Evolutionary conservation across 2,797 vertebrate species (phyloP).

Genomic region (Pseudochaenichthys georgianus): DNA sequence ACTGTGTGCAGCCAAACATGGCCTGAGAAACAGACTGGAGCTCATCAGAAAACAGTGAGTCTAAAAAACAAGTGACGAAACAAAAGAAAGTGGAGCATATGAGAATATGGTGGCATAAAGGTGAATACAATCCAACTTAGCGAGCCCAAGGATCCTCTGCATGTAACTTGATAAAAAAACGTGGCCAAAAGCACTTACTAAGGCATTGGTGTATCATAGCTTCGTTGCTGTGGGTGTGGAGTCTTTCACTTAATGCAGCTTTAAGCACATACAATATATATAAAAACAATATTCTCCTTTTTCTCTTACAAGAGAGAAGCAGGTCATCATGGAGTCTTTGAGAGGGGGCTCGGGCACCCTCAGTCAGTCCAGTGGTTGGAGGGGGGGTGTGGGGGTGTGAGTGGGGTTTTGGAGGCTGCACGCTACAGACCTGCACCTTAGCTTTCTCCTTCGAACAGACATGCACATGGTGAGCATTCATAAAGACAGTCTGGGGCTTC

Average conservation of each 20-base stretch:
- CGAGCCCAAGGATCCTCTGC: background rate
- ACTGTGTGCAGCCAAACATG: background rate
- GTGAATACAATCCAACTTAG: background rate
- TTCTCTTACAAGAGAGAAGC: constrained; percentile 61
- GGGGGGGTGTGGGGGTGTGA: constrained; percentile 50
- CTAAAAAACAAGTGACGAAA: background rate
- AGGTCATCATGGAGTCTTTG: constrained; percentile 54
- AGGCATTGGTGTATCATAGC: background rate
- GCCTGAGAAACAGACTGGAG: constrained; percentile 1
- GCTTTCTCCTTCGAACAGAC: constrained; percentile 14
- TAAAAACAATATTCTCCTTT: constrained; percentile 54
- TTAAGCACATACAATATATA: constrained; percentile 49
- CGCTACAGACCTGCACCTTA: constrained; percentile 14
- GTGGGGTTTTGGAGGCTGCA: constrained; percentile 50
- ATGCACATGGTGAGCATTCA: constrained; percentile 17
- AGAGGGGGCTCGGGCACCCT: constrained; percentile 58
- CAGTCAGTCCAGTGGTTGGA: constrained; percentile 81
- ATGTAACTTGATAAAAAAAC: background rate
- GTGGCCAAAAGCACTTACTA: constrained; percentile 10
- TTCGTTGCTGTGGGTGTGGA: constrained; percentile 17
- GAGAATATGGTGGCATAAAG: constrained; percentile 1
- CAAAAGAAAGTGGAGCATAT: constrained; percentile 8
- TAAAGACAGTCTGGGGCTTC: constrained; percentile 12
- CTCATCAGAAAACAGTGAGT: background rate
- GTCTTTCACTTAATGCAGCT: constrained; percentile 41